Evolutionary conservation across 2,113 vertebrate species (phyloP), one percentile per base, ranked within the genome.

Genomic region (Apteryx owenii): DNA sequence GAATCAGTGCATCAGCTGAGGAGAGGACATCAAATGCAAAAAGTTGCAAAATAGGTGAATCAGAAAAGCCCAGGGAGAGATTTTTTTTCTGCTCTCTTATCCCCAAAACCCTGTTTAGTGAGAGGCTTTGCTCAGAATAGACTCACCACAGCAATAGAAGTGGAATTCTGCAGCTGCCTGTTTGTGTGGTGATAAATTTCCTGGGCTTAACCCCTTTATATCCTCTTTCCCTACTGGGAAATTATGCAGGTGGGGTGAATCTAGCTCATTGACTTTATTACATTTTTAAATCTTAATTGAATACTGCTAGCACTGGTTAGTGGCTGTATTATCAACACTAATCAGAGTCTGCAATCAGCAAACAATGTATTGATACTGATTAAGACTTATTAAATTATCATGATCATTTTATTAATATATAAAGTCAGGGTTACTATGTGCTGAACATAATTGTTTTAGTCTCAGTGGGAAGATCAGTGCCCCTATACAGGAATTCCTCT

Each of bases 181-280:
- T 54, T 88, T 85, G 64, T 42, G 60, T 83, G 82, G 71, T 88
- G 81, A 88, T 81, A 36, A 77, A 87, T 88, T 85, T 82, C 79
- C 79, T 73, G 54, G 64, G 46, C 71, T 95, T 94, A 95, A 96
- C 89, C 94, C 94, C 79, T 96, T 87, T 87, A 70, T 85, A 95
- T 95, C 81, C 81, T 89, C 75, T 96, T 94, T 44, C 66, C 54
- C 75, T 70, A 3, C 20, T 56, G 44, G 81, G 87, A 89, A 94
- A 84, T 93, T 70, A 13, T 60, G 75, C 61, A 85, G 94, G 78
- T 70, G 68, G 81, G 64, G 58, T 81, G 71, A 89, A 42, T 89
- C 85, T 87, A 85, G 62, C 61, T 33, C 79, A 75, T 40, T 75
- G 87, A n/a, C 31, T 58, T 73, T 46, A 82, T 80, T 82, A 62